Conservation (phyloP, 2,888 invertebrate species). For the Julus scanicus region DNA sequence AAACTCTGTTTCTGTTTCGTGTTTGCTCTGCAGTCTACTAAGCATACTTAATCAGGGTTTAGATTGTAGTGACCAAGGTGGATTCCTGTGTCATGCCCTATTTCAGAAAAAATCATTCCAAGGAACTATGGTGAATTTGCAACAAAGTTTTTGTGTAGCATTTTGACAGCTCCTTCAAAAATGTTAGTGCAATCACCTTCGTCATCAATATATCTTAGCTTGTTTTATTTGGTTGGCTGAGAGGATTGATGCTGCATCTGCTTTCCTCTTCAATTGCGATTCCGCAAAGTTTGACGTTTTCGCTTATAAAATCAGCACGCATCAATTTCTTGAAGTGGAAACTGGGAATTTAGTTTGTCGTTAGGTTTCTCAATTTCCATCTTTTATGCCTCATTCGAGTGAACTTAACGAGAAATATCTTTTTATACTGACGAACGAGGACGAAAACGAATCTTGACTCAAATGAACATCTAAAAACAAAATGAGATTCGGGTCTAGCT, state of each 20-base stretch:
- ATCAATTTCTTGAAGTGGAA: conserved; percentile 45
- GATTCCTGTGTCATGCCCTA: too few relatives aligned
- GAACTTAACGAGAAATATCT: conserved; percentile 47
- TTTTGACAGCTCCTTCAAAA: not conserved
- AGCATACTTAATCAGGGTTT: too few relatives aligned
- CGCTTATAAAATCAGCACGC: conserved; percentile 47
- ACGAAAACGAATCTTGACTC: conserved; percentile 49
- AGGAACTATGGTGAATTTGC: not conserved
- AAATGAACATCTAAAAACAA: conserved; percentile 45
- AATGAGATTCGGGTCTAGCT: conserved; percentile 23
- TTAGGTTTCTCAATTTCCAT: conserved; percentile 41
- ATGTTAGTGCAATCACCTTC: not conserved
- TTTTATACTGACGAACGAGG: conserved; percentile 45
- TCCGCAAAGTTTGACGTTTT: conserved; percentile 35
- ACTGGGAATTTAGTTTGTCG: conserved; percentile 45
- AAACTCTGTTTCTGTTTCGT: too few relatives aligned
- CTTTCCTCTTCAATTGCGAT: conserved; percentile 6
- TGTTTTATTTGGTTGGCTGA: conserved; percentile 21
- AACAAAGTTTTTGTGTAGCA: not conserved
- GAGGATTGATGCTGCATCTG: not conserved
- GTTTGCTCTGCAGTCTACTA: too few relatives aligned
- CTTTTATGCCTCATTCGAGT: conserved; percentile 40
- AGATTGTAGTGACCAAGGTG: too few relatives aligned
- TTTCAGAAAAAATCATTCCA: too few relatives aligned
- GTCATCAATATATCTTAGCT: not conserved